Conservation (phyloP, 2,888 invertebrate species). For the Rhingia rostrata region DNA sequence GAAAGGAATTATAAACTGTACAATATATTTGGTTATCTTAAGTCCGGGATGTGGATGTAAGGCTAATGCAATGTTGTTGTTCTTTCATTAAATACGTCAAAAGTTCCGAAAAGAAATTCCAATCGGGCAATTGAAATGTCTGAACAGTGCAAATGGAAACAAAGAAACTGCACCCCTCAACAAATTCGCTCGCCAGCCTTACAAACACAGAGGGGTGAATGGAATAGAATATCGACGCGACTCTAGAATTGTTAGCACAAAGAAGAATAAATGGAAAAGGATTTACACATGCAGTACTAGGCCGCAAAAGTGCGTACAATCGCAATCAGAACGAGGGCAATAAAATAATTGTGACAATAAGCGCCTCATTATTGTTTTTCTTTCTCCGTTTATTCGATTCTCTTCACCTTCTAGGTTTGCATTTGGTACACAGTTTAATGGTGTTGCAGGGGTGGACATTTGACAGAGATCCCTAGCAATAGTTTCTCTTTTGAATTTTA, state of each 20-base stretch:
- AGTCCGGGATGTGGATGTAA: conserved; percentile 59
- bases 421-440: conserved; percentile 39
- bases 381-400: conserved; percentile 61
- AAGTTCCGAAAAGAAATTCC: conserved; percentile 56
- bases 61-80: conserved; percentile 74
- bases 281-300: conserved; percentile 71
- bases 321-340: conserved; percentile 75
- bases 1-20: conserved; percentile 71
- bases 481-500: conserved; percentile 58
- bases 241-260: conserved; percentile 58
- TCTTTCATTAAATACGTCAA: conserved; percentile 74
- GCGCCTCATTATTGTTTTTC: conserved; percentile 82
- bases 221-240: conserved; percentile 40
- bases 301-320: conserved; percentile 72
- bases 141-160: conserved; percentile 39
- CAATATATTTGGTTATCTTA: conserved; percentile 68
- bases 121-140: conserved; percentile 50
- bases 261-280: conserved; percentile 68
- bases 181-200: conserved; percentile 38
- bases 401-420: conserved; percentile 60
- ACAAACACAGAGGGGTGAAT: conserved; percentile 48
- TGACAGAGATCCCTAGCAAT: conserved; percentile 40
- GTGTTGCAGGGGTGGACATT: conserved; percentile 67
- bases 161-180: conserved; percentile 62
- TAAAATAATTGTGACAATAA: conserved; percentile 83